phyloP scores from a whole-genome alignment of 2,888 invertebrate genomes.

The Andrena bucephala region DNA sequence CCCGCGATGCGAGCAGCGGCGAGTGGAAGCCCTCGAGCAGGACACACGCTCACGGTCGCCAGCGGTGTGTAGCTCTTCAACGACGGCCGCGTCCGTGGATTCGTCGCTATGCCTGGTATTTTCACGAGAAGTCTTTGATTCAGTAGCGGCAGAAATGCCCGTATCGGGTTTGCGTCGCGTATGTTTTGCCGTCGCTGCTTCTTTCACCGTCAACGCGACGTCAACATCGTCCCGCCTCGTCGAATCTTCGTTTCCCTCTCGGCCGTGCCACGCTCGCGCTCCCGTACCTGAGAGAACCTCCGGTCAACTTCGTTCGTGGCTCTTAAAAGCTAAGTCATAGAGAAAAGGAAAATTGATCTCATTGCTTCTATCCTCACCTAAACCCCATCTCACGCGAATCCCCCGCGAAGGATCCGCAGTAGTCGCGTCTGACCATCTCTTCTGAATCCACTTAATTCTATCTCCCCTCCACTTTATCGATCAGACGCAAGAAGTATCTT shows the following conservation, averaged over 20 bases:
- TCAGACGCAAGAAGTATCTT: no score
- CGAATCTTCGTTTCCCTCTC: slow-evolving; percentile 39
- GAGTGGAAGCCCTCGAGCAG: slow-evolving; percentile 20
- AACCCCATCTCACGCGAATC: no score
- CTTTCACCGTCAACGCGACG: slow-evolving; percentile 45
- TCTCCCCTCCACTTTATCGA: no score
- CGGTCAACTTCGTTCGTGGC: neutral
- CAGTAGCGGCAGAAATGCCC: slow-evolving; percentile 81
- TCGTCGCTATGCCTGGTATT: slow-evolving; percentile 83
- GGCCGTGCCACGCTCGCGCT: neutral
- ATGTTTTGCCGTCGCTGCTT: slow-evolving; percentile 73
- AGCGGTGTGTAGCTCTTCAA: slow-evolving; percentile 6
- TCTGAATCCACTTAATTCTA: no score
- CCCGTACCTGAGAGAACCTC: neutral
- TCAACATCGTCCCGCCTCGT: slow-evolving; percentile 39
- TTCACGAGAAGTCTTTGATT: slow-evolving; percentile 82
- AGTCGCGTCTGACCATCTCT: no score
- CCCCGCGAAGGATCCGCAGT: no score
- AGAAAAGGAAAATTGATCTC: no score
- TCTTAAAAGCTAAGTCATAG: neutral
- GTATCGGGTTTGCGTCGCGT: slow-evolving; percentile 76
- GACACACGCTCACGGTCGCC: slow-evolving; percentile 48
- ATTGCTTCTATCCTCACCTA: no score
- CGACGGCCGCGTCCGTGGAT: slow-evolving; percentile 68
- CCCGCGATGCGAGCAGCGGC: slow-evolving; percentile 34